Conservation (phyloP, 1,140 invertebrate genomes). For the Watersipora subatra region DNA sequence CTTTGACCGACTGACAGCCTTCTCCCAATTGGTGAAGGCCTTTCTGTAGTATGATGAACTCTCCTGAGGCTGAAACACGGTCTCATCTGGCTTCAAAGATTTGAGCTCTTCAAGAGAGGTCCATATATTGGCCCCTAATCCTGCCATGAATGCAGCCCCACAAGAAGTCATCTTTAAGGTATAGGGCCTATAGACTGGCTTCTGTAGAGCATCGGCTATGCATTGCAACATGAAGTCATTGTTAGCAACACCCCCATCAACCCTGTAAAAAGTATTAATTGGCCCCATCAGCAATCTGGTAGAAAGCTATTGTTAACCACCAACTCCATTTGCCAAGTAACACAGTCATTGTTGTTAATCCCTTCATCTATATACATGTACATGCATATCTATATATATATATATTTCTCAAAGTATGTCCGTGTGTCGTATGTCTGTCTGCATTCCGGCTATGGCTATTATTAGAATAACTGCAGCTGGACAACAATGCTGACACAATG, state of each 20-base stretch:
- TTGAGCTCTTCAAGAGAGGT: conserved; percentile 52
- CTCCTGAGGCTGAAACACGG: conserved; percentile 44
- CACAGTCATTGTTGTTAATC: no score
- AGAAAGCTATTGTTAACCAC: no score
- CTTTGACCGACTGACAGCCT: conserved; percentile 48
- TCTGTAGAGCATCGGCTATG: conserved; percentile 61
- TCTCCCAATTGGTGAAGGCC: conserved; percentile 47
- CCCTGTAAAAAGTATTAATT: no score
- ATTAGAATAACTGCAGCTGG: no score
- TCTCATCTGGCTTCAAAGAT: conserved; percentile 47
- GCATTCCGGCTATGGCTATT: no score
- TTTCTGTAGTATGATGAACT: conserved; percentile 15
- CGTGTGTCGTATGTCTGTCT: no score
- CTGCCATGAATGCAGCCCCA: conserved; percentile 66
- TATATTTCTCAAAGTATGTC: no score
- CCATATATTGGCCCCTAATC: conserved; percentile 64
- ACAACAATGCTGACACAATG: no score
- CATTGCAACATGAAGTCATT: conserved; percentile 81
- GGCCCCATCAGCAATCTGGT: no score
- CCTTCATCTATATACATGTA: no score
- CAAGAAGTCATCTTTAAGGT: conserved; percentile 39
- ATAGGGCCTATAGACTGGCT: conserved; percentile 53
- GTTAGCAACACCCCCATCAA: conserved; percentile 80
- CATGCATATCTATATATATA: no score
- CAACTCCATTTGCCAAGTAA: no score